phyloP scores from a whole-genome alignment of 2,888 invertebrate species.

The Hofmannophila pseudospretella region DNA sequence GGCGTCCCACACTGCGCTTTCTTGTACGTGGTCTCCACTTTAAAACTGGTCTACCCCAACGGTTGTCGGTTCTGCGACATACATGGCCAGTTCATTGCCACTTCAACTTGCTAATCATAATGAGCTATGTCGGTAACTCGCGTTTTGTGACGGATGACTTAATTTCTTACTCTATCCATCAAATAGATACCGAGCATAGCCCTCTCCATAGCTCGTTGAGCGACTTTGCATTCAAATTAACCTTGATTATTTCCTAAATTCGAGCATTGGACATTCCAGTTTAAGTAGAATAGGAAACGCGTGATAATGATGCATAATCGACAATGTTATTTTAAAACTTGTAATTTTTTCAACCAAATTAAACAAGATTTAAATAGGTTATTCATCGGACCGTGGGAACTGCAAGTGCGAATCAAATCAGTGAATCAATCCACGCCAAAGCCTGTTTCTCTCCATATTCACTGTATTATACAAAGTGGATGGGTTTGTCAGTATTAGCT shows the following conservation, averaged over 20 bases:
- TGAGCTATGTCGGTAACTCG: no score
- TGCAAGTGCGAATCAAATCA: conserved; percentile 16
- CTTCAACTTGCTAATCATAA: no score
- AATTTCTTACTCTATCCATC: no score
- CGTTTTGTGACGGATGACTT: no score
- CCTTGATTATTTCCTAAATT: not conserved
- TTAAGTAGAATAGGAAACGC: not conserved
- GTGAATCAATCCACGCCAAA: conserved; percentile 24
- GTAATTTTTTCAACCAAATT: not conserved
- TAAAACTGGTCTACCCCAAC: no score
- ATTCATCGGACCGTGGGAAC: conserved; percentile 7
- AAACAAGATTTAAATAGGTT: conserved; percentile 1
- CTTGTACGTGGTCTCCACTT: no score
- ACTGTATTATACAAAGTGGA: not conserved
- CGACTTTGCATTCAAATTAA: no score
- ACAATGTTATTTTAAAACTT: not conserved
- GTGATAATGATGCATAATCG: not conserved
- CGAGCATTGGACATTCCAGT: conserved; percentile 2
- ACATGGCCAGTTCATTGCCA: no score
- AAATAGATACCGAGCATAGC: no score
- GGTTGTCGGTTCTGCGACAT: no score
- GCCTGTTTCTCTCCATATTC: conserved; percentile 19
- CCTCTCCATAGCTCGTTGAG: no score
- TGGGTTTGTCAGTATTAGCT: not conserved
- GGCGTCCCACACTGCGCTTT: no score